These are phyloP conservation scores for Blastobasis lacticolella DNA, from an alignment of 2,888 invertebrate genomes.

Conservation along the genomic window DNA sequence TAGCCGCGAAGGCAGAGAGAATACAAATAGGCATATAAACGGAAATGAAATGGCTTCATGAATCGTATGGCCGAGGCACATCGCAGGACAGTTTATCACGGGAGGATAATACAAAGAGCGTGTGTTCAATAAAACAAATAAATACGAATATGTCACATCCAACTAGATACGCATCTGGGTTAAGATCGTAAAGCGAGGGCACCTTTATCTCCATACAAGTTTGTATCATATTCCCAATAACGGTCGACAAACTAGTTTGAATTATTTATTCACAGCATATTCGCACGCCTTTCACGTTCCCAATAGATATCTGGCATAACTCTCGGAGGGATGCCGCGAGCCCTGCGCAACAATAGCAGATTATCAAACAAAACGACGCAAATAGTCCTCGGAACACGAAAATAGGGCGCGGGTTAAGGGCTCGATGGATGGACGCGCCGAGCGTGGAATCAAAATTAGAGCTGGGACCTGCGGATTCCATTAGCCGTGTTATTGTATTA, in stretches of 20 bases:
- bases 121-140: slow-evolving; percentile 17
- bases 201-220: neutral
- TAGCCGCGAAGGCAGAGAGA: slow-evolving; percentile 59
- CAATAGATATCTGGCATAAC: slow-evolving; percentile 68
- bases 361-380: slow-evolving; percentile 72
- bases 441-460: slow-evolving; percentile 50
- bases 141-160: neutral
- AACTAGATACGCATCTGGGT: slow-evolving; percentile 2
- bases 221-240: neutral
- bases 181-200: too few species aligned
- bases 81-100: slow-evolving; percentile 39
- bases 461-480: too few species aligned
- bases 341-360: slow-evolving; percentile 68
- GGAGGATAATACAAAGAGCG: slow-evolving; percentile 32
- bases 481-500: too few species aligned
- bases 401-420: slow-evolving; percentile 66
- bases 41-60: slow-evolving; percentile 61
- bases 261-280: slow-evolving; percentile 60
- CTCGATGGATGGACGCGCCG: slow-evolving; percentile 56
- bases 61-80: slow-evolving; percentile 50
- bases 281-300: slow-evolving; percentile 60
- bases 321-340: slow-evolving; percentile 59
- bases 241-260: slow-evolving; percentile 3
- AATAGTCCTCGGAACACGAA: slow-evolving; percentile 62
- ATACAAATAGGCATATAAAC: slow-evolving; percentile 68